Percentiles rank a stretch among this genome's conserved stretches.
These are phyloP conservation scores for Zootoca vivipara DNA, from an alignment of 2,113 vertebrate species.

Conservation along the genomic window DNA sequence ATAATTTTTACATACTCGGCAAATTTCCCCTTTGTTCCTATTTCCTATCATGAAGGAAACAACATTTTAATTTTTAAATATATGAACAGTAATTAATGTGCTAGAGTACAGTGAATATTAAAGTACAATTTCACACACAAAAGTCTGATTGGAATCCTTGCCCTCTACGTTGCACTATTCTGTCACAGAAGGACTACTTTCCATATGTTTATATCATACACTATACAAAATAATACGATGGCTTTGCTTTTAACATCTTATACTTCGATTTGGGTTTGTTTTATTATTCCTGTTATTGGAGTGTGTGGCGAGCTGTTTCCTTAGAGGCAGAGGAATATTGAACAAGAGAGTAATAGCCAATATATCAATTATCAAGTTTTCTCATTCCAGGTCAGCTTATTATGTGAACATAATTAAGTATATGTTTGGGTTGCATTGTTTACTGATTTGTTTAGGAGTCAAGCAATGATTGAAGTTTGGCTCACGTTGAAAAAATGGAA, in stretches of 20 bases:
- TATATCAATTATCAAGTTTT: neutral
- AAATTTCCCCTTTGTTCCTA: neutral
- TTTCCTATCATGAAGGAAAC: neutral
- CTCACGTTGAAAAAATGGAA: neutral
- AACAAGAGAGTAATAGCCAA: neutral
- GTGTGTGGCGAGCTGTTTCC: neutral
- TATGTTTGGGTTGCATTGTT: neutral
- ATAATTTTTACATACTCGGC: accelerated
- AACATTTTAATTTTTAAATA: neutral
- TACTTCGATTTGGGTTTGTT: neutral
- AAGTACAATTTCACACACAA: conserved; percentile 6
- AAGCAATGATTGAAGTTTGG: neutral
- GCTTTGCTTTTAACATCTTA: conserved; percentile 35
- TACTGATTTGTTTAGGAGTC: neutral
- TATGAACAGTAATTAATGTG: neutral
- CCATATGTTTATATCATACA: neutral
- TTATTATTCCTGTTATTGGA: neutral
- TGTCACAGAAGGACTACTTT: neutral
- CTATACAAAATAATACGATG: neutral
- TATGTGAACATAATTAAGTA: neutral
- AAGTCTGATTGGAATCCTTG: neutral
- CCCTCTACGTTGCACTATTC: neutral
- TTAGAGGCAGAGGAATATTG: neutral
- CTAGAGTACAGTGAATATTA: conserved; percentile 10
- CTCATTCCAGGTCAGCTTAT: neutral